Base-by-base conservation (phyloP, 1,140 invertebrate species). In the Triops cancriformis region DNA sequence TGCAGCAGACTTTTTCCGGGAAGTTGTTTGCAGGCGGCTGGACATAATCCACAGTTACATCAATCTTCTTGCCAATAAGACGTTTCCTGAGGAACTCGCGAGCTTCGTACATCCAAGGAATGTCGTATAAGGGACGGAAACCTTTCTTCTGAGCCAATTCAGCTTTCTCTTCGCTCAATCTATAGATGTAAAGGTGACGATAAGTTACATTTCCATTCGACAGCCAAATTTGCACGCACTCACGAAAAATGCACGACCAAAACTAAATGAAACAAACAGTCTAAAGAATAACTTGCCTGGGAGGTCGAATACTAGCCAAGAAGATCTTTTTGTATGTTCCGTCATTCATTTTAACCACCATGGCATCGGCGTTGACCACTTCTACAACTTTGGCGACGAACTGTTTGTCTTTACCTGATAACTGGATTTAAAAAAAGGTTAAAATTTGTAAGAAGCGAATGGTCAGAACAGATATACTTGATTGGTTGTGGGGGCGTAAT, bases 41-140 rank as follows among this genome's bases (percentile, higher is more conserved):
- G 76, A 97, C 93, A 83, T 99, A 99, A 85, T 99, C 98, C 41
- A 98, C 90, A 45, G 91, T 90, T 6, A 98, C 93, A 82, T 94
- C 92, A 0, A 98, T 95, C 83, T 93, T 95, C 84, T 99, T 99
- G 2, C 96, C 95, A 83, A 99, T 94, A 0, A 99, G 87, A 84
- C 97, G 96, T 83, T 98, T 98, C 37, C 98, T 89, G 3, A 99
- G 86, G 83, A 95, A 99, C 87, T 99, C 98, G 79, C 98, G 89
- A 0, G 97, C 97, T 85, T 99, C 97, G 84, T 93, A 98, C 94
- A 99, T 96, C 89, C 93, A 97, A 7, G 97, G 97, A 82, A 98
- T 94, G 82, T 99, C 97, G 84, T 99, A 99, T 0, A 99, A 88
- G 1, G 96, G 94, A 79, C 93, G 88, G 82, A 92, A 91, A 84